A percentile compares a stretch with the other conserved stretches of the same genome.
Conservation (phyloP, 2,797 vertebrate species). For the Pagetopsis macropterus region DNA sequence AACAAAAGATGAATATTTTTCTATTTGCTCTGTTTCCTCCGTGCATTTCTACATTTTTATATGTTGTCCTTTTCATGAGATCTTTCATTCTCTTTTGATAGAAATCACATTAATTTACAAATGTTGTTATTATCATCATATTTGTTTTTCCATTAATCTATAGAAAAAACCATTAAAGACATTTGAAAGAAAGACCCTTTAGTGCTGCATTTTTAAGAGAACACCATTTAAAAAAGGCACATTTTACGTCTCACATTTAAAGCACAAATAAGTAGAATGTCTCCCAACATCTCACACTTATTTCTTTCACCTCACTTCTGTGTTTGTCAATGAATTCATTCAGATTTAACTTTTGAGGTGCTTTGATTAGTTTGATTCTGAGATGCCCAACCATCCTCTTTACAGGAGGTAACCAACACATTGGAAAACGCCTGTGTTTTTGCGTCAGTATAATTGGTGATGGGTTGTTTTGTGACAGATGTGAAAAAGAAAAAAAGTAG, state of each 20-base stretch:
- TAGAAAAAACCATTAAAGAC: constrained; percentile 18
- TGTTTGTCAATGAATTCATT: constrained; percentile 80
- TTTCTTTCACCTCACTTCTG: constrained; percentile 71
- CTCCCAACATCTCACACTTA: constrained; percentile 57
- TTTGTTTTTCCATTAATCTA: background rate
- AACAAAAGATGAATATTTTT: constrained; percentile 59
- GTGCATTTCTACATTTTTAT: constrained; percentile 38
- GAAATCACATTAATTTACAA: constrained; percentile 12
- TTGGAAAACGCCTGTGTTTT: constrained; percentile 77
- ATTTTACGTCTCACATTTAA: constrained; percentile 35
- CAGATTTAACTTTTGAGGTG: constrained; percentile 79
- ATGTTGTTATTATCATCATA: background rate
- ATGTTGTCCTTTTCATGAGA: constrained; percentile 28
- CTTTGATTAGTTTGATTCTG: constrained; percentile 80
- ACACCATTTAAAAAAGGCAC: background rate
- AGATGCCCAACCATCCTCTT: constrained; percentile 79
- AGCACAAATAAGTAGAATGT: constrained; percentile 56
- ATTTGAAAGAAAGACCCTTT: background rate
- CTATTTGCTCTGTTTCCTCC: constrained; percentile 30
- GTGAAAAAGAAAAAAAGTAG: constrained; percentile 65
- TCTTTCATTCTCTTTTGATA: constrained; percentile 16
- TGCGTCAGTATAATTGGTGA: constrained; percentile 84
- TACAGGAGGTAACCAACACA: constrained; percentile 83
- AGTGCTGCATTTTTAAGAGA: background rate
- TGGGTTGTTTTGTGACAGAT: constrained; percentile 85